A percentile compares a stretch with the other conserved stretches of the same genome.
Evolutionary conservation across 2,888 invertebrate genomes (phyloP).

Genomic region (Andrena praecox): DNA sequence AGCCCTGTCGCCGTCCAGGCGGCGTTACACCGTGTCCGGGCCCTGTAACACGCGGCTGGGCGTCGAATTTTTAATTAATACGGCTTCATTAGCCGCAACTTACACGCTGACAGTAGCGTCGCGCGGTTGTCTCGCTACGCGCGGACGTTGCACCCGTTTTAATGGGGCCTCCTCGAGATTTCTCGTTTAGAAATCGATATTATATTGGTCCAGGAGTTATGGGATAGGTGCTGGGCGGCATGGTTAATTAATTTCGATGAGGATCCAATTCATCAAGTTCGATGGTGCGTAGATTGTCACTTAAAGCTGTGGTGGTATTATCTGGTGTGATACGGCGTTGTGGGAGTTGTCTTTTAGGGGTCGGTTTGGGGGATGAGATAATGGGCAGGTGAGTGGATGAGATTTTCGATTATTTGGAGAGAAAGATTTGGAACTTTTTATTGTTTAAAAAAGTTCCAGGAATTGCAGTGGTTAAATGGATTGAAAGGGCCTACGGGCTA

Average conservation of each 20-base stretch:
- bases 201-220: constrained; percentile 62
- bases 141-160: constrained; percentile 50
- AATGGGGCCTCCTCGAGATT: constrained; percentile 50
- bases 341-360: too few relatives aligned
- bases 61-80: constrained; percentile 76
- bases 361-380: too few relatives aligned
- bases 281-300: background rate
- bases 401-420: too few relatives aligned
- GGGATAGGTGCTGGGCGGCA: constrained; percentile 51
- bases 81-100: constrained; percentile 76
- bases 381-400: too few relatives aligned
- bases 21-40: constrained; percentile 37
- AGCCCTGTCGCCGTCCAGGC: constrained; percentile 20
- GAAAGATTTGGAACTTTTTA: too few relatives aligned
- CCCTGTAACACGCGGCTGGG: constrained; percentile 7
- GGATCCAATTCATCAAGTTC: constrained; percentile 29
- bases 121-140: constrained; percentile 45
- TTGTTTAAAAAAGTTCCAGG: too few relatives aligned
- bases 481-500: too few relatives aligned
- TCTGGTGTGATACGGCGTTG: too few relatives aligned
- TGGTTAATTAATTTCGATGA: constrained; percentile 72
- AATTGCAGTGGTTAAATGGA: too few relatives aligned
- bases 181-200: constrained; percentile 58
- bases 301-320: background rate
- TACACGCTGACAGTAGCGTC: constrained; percentile 60